phyloP scores from a whole-genome alignment of 2,113 vertebrate genomes.

The Serilophus lunatus region DNA sequence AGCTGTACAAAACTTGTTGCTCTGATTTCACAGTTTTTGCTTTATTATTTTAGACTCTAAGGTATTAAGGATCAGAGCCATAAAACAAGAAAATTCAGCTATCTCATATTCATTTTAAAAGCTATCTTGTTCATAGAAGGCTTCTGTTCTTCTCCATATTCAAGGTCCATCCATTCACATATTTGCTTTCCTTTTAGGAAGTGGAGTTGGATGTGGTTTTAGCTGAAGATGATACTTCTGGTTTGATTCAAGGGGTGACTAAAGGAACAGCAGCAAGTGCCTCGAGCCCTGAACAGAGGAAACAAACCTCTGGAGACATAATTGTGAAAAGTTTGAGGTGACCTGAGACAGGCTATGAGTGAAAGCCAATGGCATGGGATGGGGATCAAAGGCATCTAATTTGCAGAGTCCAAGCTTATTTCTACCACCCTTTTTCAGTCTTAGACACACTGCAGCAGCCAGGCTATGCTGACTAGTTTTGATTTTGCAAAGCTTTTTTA shows the following conservation, averaged over 20 bases:
- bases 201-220: background rate
- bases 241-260: background rate
- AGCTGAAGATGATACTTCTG: background rate
- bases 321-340: background rate
- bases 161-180: fast-evolving
- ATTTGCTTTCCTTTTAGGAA: background rate
- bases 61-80: background rate
- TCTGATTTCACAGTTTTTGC: background rate
- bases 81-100: background rate
- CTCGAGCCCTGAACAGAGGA: background rate
- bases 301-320: background rate
- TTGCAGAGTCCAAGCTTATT: background rate
- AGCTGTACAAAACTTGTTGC: background rate
- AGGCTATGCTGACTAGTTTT: background rate
- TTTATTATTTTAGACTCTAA: background rate
- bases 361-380: background rate
- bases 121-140: background rate
- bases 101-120: background rate
- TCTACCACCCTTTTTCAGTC: background rate
- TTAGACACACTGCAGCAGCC: background rate
- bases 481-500: background rate
- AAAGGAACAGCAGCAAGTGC: background rate
- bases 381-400: background rate
- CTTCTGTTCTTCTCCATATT: background rate
- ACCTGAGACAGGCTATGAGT: background rate